Conservation (phyloP, 2,113 vertebrate genomes). For the Ophthalmolycus amberensis region DNA sequence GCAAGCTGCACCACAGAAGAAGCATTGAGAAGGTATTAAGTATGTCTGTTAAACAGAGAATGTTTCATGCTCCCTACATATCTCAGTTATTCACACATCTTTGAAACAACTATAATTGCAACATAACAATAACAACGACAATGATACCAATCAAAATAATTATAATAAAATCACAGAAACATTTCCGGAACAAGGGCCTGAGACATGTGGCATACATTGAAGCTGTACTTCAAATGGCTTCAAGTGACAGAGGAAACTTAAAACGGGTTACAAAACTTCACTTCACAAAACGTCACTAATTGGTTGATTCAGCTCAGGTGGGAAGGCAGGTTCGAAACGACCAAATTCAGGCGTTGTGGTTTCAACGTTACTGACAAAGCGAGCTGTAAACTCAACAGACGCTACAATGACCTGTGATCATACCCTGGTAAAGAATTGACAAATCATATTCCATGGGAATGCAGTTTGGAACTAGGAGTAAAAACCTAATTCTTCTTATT, state of each 20-base stretch:
- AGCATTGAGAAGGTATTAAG: not conserved
- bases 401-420: not conserved
- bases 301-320: too few relatives aligned
- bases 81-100: not conserved
- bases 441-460: not conserved
- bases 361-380: not conserved
- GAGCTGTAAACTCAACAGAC: not conserved
- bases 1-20: conserved; percentile 6
- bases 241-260: not conserved
- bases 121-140: too few relatives aligned
- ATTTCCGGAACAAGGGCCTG: not conserved
- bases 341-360: not conserved
- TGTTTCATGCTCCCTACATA: not conserved
- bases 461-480: not conserved
- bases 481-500: conserved; percentile 1
- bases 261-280: not conserved
- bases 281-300: too few relatives aligned
- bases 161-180: not conserved
- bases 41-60: not conserved
- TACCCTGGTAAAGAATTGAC: not conserved
- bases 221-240: conserved; percentile 17
- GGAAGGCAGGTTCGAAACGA: too few relatives aligned
- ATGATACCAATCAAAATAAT: too few relatives aligned
- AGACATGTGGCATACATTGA: not conserved
- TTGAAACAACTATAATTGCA: too few relatives aligned